phyloP scores from a whole-genome alignment of 2,797 vertebrate genomes.

The Aselliscus stoliczkanus region DNA sequence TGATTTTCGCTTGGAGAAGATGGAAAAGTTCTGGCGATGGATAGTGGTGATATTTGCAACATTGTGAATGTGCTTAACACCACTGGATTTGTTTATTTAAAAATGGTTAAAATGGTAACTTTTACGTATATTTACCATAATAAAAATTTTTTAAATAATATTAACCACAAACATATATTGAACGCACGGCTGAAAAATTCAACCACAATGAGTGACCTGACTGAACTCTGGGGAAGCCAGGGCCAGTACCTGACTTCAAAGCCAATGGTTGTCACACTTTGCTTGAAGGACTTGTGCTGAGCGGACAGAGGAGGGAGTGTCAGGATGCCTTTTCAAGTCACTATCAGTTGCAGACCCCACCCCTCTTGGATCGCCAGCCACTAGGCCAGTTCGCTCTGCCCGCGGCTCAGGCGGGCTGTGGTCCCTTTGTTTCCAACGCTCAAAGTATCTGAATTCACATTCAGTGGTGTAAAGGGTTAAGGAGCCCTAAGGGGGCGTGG shows the following conservation, averaged over 20 bases:
- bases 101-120: neutral
- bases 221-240: neutral
- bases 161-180: neutral
- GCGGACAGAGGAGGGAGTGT: neutral
- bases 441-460: neutral
- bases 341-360: too few relatives aligned
- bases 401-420: neutral
- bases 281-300: too few relatives aligned
- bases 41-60: neutral
- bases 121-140: neutral
- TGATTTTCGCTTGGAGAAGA: neutral
- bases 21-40: neutral
- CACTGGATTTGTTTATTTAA: neutral
- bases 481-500: rapidly evolving
- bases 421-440: neutral
- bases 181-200: neutral
- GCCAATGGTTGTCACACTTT: rapidly evolving
- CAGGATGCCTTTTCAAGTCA: too few relatives aligned
- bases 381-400: neutral
- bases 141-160: neutral
- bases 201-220: neutral
- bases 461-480: neutral
- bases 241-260: neutral
- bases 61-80: neutral
- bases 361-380: neutral